phyloP scores from a whole-genome alignment of 2,113 vertebrate genomes.

The Phalacrocorax pelagicus region DNA sequence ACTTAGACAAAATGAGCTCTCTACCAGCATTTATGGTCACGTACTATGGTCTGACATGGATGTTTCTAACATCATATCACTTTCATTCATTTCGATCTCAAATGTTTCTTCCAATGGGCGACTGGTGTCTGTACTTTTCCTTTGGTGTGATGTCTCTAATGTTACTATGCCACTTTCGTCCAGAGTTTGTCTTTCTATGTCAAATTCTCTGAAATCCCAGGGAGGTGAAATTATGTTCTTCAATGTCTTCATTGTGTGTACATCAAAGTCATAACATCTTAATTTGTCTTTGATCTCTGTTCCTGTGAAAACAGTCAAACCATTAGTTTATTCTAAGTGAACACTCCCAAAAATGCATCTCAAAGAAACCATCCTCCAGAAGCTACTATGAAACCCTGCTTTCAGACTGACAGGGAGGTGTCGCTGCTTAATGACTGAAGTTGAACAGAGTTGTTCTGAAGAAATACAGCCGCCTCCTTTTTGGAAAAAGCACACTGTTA shows the following conservation, averaged over 20 bases:
- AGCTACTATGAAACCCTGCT: neutral
- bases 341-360: neutral
- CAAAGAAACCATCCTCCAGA: neutral
- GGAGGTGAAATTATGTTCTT: conserved; percentile 93
- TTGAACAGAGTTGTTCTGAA: neutral
- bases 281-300: conserved; percentile 97
- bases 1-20: neutral
- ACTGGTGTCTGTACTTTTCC: conserved; percentile 85
- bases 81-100: conserved; percentile 98
- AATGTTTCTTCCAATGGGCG: conserved; percentile 86
- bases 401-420: neutral
- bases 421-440: neutral
- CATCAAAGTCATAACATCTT: conserved; percentile 84
- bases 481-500: neutral
- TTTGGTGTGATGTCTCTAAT: conserved; percentile 82
- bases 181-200: conserved; percentile 80
- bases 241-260: conserved; percentile 88
- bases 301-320: conserved; percentile 76
- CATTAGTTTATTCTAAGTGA: neutral
- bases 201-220: conserved; percentile 82
- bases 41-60: conserved; percentile 96
- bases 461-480: neutral
- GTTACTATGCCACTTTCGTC: conserved; percentile 85
- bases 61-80: conserved; percentile 96
- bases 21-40: conserved; percentile 55